phyloP scores from a whole-genome alignment of 1,140 invertebrate species.

The Cephus cinctus region DNA sequence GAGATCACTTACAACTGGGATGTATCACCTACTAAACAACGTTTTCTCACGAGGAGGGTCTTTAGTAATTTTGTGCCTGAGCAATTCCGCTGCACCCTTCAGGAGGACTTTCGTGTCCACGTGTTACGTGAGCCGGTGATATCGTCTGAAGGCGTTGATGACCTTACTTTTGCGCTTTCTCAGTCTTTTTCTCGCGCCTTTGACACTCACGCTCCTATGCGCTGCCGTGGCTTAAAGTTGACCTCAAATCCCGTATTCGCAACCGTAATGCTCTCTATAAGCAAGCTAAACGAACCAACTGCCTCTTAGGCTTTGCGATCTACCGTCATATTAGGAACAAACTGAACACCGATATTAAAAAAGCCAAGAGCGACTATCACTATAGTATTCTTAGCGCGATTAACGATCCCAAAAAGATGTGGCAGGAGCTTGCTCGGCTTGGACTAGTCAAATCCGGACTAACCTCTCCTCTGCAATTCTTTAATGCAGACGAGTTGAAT shows the following conservation, averaged over 20 bases:
- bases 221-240: conserved; percentile 2
- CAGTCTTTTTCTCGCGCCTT: too few relatives aligned
- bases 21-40: too few relatives aligned
- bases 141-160: too few relatives aligned
- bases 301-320: neutral
- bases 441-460: neutral
- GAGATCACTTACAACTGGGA: too few relatives aligned
- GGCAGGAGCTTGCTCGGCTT: neutral
- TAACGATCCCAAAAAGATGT: neutral
- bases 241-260: neutral
- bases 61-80: too few relatives aligned
- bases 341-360: neutral
- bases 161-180: too few relatives aligned
- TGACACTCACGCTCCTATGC: too few relatives aligned
- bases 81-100: too few relatives aligned
- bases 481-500: neutral
- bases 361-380: neutral
- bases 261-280: neutral
- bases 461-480: conserved; percentile 7
- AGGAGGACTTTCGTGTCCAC: too few relatives aligned
- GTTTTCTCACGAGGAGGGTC: too few relatives aligned
- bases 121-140: too few relatives aligned
- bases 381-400: neutral
- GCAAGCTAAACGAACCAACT: conserved; percentile 1
- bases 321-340: conserved; percentile 4